Evolutionary conservation across 1,140 invertebrate genomes (phyloP), one percentile per base, ranked within the genome.

Genomic region (Drosophila orena): DNA sequence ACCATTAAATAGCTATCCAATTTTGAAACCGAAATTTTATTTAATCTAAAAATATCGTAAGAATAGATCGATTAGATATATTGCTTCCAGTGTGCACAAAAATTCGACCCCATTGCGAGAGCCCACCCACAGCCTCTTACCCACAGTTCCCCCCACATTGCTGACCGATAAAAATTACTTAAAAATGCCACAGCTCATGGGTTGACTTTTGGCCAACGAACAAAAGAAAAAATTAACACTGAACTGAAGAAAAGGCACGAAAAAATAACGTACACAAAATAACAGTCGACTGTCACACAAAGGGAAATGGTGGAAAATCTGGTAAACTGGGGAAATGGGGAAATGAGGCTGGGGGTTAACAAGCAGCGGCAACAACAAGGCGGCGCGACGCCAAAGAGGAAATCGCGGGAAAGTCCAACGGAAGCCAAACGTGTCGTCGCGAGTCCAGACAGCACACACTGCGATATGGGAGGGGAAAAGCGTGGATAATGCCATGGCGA

Each of bases 111-210:
- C 46, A 20, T 61, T 2, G 38, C 37, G 37, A 11, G n/a, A 44
- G 40, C 58, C 54, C 49, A 49, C 30, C 62, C 37, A 34, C 20
- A 12, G 17, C 50, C 15, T 15, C 34, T 20, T 46, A 24, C 43
- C 30, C 42, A 37, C 20, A 49, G 42, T 17, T 20, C 35, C 14
- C 34, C 40, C 40, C 38, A 55, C 59, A 50, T 66, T 50, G 62
- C 68, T 83, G 68, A 78, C 77, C 88, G 80, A 91, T 91, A 91
- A 91, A 91, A 91, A 90, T 91, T 91, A 91, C 88, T 91, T 91
- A 91, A 91, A 91, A 91, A 91, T 91, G 88, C 88, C 88, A 73
- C 88, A 91, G 88, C 88, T 91, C 89, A 86, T 91, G 88, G 83
- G 88, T 91, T 91, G 88, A 91, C 88, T 91, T 91, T 81, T 91